These are phyloP conservation scores for Ophion ellenae DNA, from an alignment of 2,888 invertebrate genomes.

Conservation along the genomic window DNA sequence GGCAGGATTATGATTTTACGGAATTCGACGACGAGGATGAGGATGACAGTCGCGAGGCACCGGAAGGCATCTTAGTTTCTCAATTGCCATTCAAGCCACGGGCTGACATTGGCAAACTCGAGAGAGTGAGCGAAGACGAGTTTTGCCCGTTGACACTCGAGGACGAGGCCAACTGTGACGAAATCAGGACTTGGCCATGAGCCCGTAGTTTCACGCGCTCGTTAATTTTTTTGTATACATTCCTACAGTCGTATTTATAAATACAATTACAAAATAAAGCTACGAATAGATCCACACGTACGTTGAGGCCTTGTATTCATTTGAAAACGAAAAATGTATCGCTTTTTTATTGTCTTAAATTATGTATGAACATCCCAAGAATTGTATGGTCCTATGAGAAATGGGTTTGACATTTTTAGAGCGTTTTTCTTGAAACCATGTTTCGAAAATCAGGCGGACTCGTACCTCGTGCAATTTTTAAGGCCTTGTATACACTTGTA, in stretches of 20 bases:
- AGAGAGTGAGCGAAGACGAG: constrained; percentile 78
- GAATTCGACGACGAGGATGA: constrained; percentile 77
- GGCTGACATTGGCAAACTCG: constrained; percentile 78
- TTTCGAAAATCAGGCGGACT: no score
- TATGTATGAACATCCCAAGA: no score
- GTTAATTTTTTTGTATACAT: constrained; percentile 11
- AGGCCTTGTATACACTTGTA: no score
- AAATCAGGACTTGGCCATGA: constrained; percentile 77
- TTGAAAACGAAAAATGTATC: no score
- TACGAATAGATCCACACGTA: not conserved
- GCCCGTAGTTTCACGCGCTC: not conserved
- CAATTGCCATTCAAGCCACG: constrained; percentile 79
- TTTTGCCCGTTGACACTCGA: constrained; percentile 80
- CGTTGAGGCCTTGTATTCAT: not conserved
- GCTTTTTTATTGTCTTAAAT: no score
- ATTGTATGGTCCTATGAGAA: no score
- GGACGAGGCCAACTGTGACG: constrained; percentile 76
- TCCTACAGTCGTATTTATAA: not conserved
- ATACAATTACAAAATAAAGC: not conserved
- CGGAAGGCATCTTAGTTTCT: constrained; percentile 74
- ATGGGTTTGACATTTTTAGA: no score
- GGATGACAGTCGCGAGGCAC: constrained; percentile 55
- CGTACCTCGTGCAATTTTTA: no score
- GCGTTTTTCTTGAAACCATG: no score
- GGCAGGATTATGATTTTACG: constrained; percentile 76